Evolutionary conservation across 35 echinoderm and acorn worm species (phyloP).

Genomic region (Anneissia japonica): DNA sequence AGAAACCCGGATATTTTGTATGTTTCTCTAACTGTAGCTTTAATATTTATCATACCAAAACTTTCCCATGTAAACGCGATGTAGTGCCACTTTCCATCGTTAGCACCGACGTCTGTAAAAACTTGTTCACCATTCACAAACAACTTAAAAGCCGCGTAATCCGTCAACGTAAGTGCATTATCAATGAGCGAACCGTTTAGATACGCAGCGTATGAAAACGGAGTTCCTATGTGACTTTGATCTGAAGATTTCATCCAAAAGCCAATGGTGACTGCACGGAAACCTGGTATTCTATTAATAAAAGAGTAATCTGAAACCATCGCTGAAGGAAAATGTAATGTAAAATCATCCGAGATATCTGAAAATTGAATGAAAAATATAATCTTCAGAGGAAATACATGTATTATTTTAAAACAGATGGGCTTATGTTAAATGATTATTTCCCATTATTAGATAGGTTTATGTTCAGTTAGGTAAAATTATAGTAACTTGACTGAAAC

Average conservation of each 20-base stretch:
- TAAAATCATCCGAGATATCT: slow-evolving; percentile 31
- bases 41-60: neutral
- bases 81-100: slow-evolving; percentile 9
- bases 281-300: neutral
- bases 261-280: slow-evolving; percentile 4
- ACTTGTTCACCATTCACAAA: slow-evolving; percentile 5
- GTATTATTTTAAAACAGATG: too few relatives aligned
- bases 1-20: neutral
- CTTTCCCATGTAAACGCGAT: slow-evolving; percentile 23
- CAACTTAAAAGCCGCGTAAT: slow-evolving; percentile 10
- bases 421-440: too few relatives aligned
- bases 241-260: slow-evolving; percentile 27
- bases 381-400: too few relatives aligned
- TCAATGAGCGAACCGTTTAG: neutral
- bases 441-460: neutral
- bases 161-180: slow-evolving; percentile 21
- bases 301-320: slow-evolving; percentile 17
- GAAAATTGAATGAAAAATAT: neutral
- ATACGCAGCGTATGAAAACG: slow-evolving; percentile 24
- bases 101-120: neutral
- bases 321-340: neutral
- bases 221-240: slow-evolving; percentile 5
- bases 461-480: neutral
- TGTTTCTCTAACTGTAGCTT: neutral
- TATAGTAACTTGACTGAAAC: neutral